These are phyloP conservation scores for Clivina fossor DNA, from an alignment of 2,888 invertebrate species.

Conservation along the genomic window DNA sequence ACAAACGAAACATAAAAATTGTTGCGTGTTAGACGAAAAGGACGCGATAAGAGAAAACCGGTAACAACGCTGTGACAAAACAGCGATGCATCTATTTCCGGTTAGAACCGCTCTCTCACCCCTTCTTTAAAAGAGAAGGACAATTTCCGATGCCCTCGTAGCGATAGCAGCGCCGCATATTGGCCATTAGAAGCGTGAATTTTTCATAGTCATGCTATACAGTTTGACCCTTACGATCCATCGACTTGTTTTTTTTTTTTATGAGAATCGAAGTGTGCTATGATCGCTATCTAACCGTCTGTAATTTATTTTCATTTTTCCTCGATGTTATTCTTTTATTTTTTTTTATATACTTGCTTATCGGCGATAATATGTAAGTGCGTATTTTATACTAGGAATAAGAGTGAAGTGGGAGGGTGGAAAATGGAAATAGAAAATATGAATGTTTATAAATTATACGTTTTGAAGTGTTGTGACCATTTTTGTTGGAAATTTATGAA, in stretches of 20 bases:
- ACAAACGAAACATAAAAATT: too few relatives aligned
- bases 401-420: too few relatives aligned
- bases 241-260: conserved; percentile 11
- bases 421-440: background rate
- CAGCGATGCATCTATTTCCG: conserved; percentile 24
- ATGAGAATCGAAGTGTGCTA: conserved; percentile 30
- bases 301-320: conserved; percentile 26
- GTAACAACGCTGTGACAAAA: conserved; percentile 7
- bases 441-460: conserved; percentile 20
- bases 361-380: conserved; percentile 4
- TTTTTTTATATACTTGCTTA: too few relatives aligned
- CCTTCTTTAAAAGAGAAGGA: background rate
- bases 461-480: conserved; percentile 12
- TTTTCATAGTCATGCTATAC: conserved; percentile 40
- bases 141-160: conserved; percentile 13
- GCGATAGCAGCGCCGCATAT: conserved; percentile 9
- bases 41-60: too few relatives aligned
- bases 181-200: conserved; percentile 36
- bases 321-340: too few relatives aligned
- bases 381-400: conserved; percentile 6
- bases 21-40: too few relatives aligned
- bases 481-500: conserved; percentile 21
- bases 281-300: conserved; percentile 14
- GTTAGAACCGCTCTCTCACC: conserved; percentile 1
- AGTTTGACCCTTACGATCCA: background rate